A percentile compares a stretch with the other conserved stretches of the same genome.
Conservation (phyloP, 2,113 vertebrate genomes). For the Phylloscopus whistleri region DNA sequence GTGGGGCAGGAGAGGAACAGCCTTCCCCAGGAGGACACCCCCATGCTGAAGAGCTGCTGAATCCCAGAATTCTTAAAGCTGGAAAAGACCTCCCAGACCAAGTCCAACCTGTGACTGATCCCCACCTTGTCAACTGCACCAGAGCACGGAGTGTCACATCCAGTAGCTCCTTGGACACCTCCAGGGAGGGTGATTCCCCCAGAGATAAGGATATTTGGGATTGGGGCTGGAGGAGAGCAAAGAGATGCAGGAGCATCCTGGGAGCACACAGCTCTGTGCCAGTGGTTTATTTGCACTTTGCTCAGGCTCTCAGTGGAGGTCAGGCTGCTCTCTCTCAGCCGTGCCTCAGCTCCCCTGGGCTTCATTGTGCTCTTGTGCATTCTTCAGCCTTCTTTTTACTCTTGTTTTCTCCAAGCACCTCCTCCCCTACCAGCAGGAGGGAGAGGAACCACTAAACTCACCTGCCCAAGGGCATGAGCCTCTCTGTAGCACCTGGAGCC, state of each 20-base stretch:
- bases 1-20: too few relatives aligned
- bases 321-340: neutral
- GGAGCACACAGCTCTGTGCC: neutral
- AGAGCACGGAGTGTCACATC: fast-evolving
- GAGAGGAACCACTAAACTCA: neutral
- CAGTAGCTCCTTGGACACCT: neutral
- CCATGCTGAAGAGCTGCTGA: neutral
- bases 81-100: neutral
- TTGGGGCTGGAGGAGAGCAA: neutral
- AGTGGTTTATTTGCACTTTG: neutral
- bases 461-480: fast-evolving
- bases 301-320: neutral
- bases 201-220: neutral
- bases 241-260: neutral
- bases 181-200: neutral
- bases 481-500: fast-evolving
- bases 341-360: neutral
- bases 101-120: neutral
- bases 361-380: neutral
- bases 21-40: fast-evolving
- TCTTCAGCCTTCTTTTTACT: neutral
- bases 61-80: neutral
- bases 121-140: neutral
- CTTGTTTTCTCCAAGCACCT: neutral
- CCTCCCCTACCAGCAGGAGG: neutral